These are phyloP conservation scores for Octopus bimaculoides DNA, from an alignment of 1,140 invertebrate species.

Conservation along the genomic window DNA sequence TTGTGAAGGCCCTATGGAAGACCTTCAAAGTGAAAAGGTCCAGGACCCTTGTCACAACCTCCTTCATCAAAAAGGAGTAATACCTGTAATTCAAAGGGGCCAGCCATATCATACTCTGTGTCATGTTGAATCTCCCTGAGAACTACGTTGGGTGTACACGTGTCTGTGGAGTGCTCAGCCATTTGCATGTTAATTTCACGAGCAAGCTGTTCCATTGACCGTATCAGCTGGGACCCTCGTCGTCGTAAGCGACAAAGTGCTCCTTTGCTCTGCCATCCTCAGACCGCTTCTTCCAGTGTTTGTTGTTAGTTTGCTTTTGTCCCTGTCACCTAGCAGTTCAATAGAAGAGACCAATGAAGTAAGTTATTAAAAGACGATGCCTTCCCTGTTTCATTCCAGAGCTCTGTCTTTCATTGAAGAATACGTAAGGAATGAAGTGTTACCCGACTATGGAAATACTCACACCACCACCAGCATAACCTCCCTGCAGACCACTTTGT, in stretches of 20 bases:
- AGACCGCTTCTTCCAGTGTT: constrained; percentile 16
- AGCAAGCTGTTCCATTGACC: background rate
- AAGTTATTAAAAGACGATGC: background rate
- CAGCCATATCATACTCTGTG: too few relatives aligned
- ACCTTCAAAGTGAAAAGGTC: too few relatives aligned
- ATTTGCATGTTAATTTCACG: too few relatives aligned
- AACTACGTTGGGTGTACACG: too few relatives aligned
- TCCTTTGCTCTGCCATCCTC: constrained; percentile 4
- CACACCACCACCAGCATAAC: constrained; percentile 82
- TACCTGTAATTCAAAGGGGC: too few relatives aligned
- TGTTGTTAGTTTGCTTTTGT: constrained; percentile 17
- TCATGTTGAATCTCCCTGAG: too few relatives aligned
- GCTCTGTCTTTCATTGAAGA: constrained; percentile 84
- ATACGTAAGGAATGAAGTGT: constrained; percentile 76
- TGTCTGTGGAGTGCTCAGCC: too few relatives aligned
- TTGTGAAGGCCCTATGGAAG: too few relatives aligned
- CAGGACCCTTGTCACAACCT: too few relatives aligned
- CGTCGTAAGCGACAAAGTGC: background rate
- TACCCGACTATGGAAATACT: constrained; percentile 82
- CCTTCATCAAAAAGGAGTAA: too few relatives aligned
- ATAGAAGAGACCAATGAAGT: constrained; percentile 19
- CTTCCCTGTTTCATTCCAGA: constrained; percentile 75
- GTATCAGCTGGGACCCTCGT: background rate
- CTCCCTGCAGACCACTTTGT: constrained; percentile 82
- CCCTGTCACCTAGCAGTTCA: constrained; percentile 16